Base-by-base conservation (phyloP, 2,113 vertebrate genomes). In the Thermophis baileyi region DNA sequence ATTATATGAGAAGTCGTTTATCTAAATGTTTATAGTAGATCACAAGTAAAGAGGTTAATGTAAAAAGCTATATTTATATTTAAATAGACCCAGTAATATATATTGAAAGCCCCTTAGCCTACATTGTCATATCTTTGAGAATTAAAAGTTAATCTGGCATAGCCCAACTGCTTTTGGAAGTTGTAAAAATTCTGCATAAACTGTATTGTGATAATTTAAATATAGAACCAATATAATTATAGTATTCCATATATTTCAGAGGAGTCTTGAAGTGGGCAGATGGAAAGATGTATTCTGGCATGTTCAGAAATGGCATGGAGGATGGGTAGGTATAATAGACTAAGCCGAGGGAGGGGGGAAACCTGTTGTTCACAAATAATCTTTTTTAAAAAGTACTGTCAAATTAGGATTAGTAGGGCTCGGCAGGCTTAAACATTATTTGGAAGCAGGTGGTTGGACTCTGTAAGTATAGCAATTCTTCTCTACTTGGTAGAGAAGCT, bases 221-320 rank as follows among this genome's bases (percentile, higher is more conserved):
- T 81, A 50, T 44, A 35, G n/a, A 94, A 35, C 9, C 20, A 0
- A 8, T 7, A 14, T 49, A 57, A 89, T 24, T 85, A 20, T 50
- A 7, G 6, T n/a, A 24, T 20, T 92, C 12, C 93, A 4, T 94
- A 0, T 88, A 51, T 97, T 96, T 12, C 96, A 99, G 99, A 93
- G 99, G 99, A 8, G 94, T 98, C 54, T 96, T 99, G 53, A 99
- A 98, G 88, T 99, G 99, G 99, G 96, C 98, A 25, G 99, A 99
- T 97, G 99, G 99, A 93, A 98, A 98, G 95, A 97, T 97, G 47
- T 99, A 99, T 96, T 98, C 98, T 0, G 99, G 99, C 40, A 97
- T 97, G n/a, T 99, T 99, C 96, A 98, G 98, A 93, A 98, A 98
- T 63, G 99, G 99, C 46, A 95, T 99, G 94, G 99, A 99, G 95